Base-by-base conservation (phyloP, 2,888 invertebrate genomes). In the Nematopogon swammerdamellus region DNA sequence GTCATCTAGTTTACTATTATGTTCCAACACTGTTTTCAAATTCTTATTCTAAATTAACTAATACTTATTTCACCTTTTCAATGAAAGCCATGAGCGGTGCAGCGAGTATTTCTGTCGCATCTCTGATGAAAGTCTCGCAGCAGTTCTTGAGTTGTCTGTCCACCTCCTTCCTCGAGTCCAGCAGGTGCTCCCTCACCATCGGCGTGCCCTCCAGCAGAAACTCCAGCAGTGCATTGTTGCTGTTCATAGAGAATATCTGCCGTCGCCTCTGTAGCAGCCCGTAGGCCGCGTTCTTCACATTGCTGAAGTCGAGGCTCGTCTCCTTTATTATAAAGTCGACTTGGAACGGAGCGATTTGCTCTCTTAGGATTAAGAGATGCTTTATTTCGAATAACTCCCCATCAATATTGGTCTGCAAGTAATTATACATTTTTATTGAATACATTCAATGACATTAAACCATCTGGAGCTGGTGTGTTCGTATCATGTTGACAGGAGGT, bases 311-410 rank as follows among this genome's bases (percentile, higher is more conserved):
- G 54, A 99, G 70, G 17, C 90, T 87, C 5, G 95, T 95, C 68
- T 99, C 98, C 63, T 92, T 94, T 0, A 96, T 85, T 0, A 95
- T 88, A 58, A 94, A 94, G 63, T 95, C 97, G 0, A 95, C 94
- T 69, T 97, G 95, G 65, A 98, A 99, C 0, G 99, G 98, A 0
- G 97, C 95, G 20, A 98, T 98, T 70, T 99, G 99, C 66, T 99
- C 99, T 18, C 99, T 77, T 2, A 99, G 79, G 51, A 99, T 99
- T 2, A 99, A 80, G 51, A 99, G 76, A 73, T 99, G 99, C 67
- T 99, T 99, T 44, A 99, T 95, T 73, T 97, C 90, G 70, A 99
- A 99, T n/a, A 99, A 79, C 63, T 93, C 89, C 0, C 94, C 97
- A 71, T 99, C 97, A n/a, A 96, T 81, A n/a, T 80, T 72, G 0